Evolutionary conservation across 2,113 vertebrate species (phyloP), one percentile per base, ranked within the genome.

Genomic region (Takifugu bimaculatus): DNA sequence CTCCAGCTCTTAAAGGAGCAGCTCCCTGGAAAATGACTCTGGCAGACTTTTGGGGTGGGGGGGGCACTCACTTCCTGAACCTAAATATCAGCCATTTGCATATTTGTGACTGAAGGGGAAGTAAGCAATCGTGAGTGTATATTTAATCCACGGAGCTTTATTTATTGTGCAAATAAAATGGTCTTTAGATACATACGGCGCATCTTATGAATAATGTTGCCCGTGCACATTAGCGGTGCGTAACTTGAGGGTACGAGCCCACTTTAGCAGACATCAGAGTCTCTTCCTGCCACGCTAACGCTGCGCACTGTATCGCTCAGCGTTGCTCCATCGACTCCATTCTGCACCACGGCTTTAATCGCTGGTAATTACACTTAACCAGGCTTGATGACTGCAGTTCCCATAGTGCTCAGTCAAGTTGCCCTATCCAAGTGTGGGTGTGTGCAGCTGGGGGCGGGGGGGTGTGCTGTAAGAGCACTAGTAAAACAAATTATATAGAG

Each of bases 291-390:
- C 54, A 28, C 32, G 20, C 57, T 70, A 64, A 77, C 45, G 26
- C 26, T 50, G 58, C 58, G 4, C 39, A 14, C 35, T 54, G 27
- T 50, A 64, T 60, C 26, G 1, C 35, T 72, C 59, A 45, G 51
- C 2, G n/a, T 29, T 44, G 32, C 74, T 55, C 67, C 65, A 69
- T 61, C 77, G 51, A 67, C 65, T 80, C 60, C 26, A 44, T 60
- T 77, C 67, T 60, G 62, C 70, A 56, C 44, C 57, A 60, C 75
- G 28, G 6, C 70, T 72, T 68, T 78, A 80, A 79, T 75, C 70
- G 65, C 50, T 62, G 53, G 60, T 86, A 78, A 83, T 81, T 82
- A 77, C 61, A 67, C 53, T 70, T 75, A 85, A 72, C 79, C 71
- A 71, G 71, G 39, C 49, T 73, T 65, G 63, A 79, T 80, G 76